Percentiles rank a stretch among this genome's conserved stretches.
These are phyloP conservation scores for Hydrozoanthus tunicans DNA, from an alignment of 64 coral and sea anemone genomes.

Conservation along the genomic window DNA sequence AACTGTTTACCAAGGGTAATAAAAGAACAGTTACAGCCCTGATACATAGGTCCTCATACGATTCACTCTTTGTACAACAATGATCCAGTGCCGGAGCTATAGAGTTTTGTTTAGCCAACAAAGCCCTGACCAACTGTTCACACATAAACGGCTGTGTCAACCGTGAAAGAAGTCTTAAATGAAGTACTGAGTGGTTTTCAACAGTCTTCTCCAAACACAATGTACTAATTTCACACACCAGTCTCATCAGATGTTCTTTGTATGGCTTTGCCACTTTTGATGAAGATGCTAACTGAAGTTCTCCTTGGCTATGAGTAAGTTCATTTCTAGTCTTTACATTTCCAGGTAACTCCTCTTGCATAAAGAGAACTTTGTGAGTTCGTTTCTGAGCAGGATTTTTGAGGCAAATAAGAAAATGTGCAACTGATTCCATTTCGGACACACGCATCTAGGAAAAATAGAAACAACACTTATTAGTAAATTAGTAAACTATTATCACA, in stretches of 20 bases:
- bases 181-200: conserved; percentile 31
- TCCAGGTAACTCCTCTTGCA: conserved; percentile 7
- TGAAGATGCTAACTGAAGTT: background rate
- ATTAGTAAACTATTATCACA: background rate
- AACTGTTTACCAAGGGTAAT: conserved; percentile 51
- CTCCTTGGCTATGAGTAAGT: background rate
- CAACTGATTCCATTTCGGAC: conserved; percentile 30
- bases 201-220: conserved; percentile 50
- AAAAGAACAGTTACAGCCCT: background rate
- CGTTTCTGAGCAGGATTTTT: conserved; percentile 64
- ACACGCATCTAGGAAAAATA: conserved; percentile 36
- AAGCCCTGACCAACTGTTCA: conserved; percentile 40
- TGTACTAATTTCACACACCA: conserved; percentile 58
- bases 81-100: background rate
- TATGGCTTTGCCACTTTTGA: conserved; percentile 55
- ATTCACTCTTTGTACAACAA: conserved; percentile 16
- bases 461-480: background rate
- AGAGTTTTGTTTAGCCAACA: conserved; percentile 23
- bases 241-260: conserved; percentile 57
- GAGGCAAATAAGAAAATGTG: conserved; percentile 63
- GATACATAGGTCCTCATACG: conserved; percentile 7
- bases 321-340: conserved; percentile 5
- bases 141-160: conserved; percentile 75
- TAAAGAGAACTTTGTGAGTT: conserved; percentile 69
- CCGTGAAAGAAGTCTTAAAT: conserved; percentile 65